Base-by-base conservation (phyloP, 2,113 vertebrate species). In the Phylloscopus trochiloides region DNA sequence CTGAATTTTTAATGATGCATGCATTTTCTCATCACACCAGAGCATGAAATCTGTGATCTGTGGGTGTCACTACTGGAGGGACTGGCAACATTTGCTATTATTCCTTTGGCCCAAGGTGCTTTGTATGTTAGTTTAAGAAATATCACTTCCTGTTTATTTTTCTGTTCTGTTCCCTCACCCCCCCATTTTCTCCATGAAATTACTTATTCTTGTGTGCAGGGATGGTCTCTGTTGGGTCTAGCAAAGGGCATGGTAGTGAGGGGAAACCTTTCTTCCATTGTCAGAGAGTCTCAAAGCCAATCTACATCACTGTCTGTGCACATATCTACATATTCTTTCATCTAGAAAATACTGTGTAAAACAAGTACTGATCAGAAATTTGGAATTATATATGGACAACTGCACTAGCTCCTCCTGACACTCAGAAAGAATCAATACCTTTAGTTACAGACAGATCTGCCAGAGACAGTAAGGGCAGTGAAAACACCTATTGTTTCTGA, bases 401-500 rank as follows among this genome's bases (percentile, higher is more conserved):
- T 67, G 9, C 24, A 47, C 63, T 52, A 84, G 7, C 24, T 77
- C 45, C 45, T 92, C 21, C 67, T 86, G 40, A 38, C 36, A 54
- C 48, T 17, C 45, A 57, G 71, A 77, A 88, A 82, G 36, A 62
- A 61, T 94, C 52, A 4, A 89, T 95, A 67, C 8, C 40, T 89
- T 54, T 86, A 84, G 80, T 84, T 95, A 94, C 76, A 92, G 91
- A 42, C 40, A 89, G 57, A 72, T 67, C 68, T 89, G 52, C 45
- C 52, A 57, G 83, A 90, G 76, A 66, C 48, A 68, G 57, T 38
- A 83, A 58, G 14, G 63, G 25, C 40, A 89, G 40, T 61, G 63
- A 88, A 88, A 92, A 20, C 29, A 66, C 16, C 36, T 83, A 54
- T 68, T 88, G 25, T 73, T 84, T 85, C 57, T 87, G 52, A 94